A percentile compares a stretch with the other conserved stretches of the same genome.
Conservation (phyloP, 2,113 vertebrate genomes). For the Meleagris gallopavo region DNA sequence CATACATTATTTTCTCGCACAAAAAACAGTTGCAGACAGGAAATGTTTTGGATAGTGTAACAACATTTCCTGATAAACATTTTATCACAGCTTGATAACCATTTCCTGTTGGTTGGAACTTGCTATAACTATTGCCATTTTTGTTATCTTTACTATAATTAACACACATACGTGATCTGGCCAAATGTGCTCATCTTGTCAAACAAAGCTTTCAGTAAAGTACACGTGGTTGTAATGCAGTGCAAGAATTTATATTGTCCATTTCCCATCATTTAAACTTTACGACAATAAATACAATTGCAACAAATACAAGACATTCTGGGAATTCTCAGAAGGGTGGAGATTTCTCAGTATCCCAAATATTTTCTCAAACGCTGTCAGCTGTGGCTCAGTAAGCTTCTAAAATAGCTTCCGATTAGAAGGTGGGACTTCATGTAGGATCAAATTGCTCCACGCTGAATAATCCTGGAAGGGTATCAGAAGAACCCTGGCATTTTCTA, state of each 20-base stretch:
- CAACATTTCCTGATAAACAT: slow-evolving; percentile 76
- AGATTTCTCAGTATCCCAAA: not conserved
- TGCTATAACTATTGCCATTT: slow-evolving; percentile 46
- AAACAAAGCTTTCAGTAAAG: slow-evolving; percentile 14
- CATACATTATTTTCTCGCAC: slow-evolving; percentile 27
- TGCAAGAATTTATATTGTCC: not conserved
- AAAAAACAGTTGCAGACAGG: slow-evolving; percentile 47
- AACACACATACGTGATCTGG: slow-evolving; percentile 15
- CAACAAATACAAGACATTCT: rapidly evolving
- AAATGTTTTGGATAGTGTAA: slow-evolving; percentile 71
- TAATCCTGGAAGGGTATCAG: not conserved
- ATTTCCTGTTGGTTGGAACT: slow-evolving; percentile 70
- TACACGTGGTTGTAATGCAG: not conserved
- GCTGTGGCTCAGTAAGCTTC: not conserved
- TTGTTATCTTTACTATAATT: slow-evolving; percentile 70
- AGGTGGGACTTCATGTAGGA: not conserved
- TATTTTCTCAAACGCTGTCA: not conserved
- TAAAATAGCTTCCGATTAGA: not conserved
- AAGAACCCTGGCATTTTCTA: not conserved
- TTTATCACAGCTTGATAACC: slow-evolving; percentile 71
- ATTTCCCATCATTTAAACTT: slow-evolving; percentile 25
- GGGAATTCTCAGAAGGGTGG: slow-evolving; percentile 24
- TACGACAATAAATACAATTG: not conserved
- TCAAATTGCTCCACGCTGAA: not conserved
- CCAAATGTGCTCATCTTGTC: slow-evolving; percentile 28